phyloP scores from a whole-genome alignment of 2,888 invertebrate genomes.

The Chloromyia formosa region DNA sequence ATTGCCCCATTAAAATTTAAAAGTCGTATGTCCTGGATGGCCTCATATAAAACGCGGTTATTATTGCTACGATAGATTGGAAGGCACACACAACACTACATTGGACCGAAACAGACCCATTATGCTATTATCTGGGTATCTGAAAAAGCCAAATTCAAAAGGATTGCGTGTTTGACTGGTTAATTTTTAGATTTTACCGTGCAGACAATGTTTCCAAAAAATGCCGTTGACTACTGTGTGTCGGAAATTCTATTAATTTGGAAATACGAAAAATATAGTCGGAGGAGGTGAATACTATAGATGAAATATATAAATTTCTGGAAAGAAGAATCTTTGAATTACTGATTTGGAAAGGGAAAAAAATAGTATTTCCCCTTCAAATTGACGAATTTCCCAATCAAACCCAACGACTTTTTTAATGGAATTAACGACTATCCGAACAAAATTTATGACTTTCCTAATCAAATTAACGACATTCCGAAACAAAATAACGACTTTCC shows the following conservation, averaged over 20 bases:
- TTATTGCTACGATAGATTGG: neutral
- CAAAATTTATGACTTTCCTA: too few species aligned
- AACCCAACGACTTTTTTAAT: too few species aligned
- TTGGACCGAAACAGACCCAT: neutral
- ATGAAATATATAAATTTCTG: too few species aligned
- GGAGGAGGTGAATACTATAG: neutral
- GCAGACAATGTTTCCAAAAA: conserved; percentile 1
- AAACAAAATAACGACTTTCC: too few species aligned
- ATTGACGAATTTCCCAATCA: too few species aligned
- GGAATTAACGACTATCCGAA: too few species aligned
- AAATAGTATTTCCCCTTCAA: too few species aligned
- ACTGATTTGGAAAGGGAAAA: too few species aligned
- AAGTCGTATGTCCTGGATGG: neutral
- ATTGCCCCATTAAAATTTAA: neutral
- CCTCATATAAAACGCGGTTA: neutral
- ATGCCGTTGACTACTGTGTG: neutral
- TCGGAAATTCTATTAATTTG: too few species aligned
- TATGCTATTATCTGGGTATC: neutral
- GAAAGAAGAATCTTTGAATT: too few species aligned
- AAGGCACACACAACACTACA: neutral
- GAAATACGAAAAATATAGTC: neutral
- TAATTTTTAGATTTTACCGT: neutral
- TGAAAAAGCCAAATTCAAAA: neutral
- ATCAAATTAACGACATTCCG: too few species aligned
- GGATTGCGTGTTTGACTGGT: neutral